These are phyloP conservation scores for Camelus bactrianus DNA, from an alignment of 2,113 vertebrate species.

Conservation along the genomic window DNA sequence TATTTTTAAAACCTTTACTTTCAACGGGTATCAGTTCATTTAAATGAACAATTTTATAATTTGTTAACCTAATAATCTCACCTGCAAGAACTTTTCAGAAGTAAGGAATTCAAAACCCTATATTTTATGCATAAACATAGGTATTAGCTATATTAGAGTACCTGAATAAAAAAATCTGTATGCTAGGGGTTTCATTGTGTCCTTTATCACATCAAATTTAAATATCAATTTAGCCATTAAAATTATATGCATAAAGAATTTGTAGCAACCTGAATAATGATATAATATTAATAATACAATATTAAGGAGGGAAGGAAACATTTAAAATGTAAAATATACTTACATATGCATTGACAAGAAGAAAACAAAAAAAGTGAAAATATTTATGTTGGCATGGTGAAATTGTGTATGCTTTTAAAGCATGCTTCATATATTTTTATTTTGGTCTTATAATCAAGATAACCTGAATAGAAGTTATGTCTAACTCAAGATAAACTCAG, in stretches of 20 bases:
- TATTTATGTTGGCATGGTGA: not conserved
- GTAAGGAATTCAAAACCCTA: not conserved
- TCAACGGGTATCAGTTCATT: not conserved
- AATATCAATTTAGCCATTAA: not conserved
- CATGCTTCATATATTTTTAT: not conserved
- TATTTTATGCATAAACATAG: not conserved
- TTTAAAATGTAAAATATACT: constrained; percentile 9
- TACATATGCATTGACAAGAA: not conserved
- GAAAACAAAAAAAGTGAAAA: not conserved
- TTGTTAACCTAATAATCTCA: not conserved
- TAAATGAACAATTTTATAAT: not conserved
- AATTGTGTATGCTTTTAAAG: not conserved
- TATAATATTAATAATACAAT: not conserved
- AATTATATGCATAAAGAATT: not conserved
- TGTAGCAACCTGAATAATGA: not conserved
- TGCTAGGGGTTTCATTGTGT: not conserved
- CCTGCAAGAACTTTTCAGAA: not conserved
- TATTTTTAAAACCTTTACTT: not conserved
- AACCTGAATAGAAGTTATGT: not conserved
- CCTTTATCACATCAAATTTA: not conserved
- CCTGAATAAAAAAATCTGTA: not conserved
- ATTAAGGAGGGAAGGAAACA: not conserved
- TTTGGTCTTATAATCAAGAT: not conserved
- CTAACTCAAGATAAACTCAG: not conserved
- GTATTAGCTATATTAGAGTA: not conserved